Percentiles rank a stretch among this genome's conserved stretches.
Conservation (phyloP, 2,888 invertebrate species). For the Therioaphis trifolii region DNA sequence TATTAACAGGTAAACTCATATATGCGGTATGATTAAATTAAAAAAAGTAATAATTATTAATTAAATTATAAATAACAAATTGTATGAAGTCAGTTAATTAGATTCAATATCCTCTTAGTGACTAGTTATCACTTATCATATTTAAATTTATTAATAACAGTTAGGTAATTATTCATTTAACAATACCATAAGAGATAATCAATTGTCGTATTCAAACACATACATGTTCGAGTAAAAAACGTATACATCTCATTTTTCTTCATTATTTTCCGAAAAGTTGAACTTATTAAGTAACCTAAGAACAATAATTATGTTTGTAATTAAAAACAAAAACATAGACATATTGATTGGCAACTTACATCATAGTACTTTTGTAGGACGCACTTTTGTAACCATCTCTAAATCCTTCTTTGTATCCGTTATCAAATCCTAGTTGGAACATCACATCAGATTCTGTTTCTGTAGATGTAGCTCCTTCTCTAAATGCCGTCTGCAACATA, state of each 20-base stretch:
- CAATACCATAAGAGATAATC: too few species aligned
- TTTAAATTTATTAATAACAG: too few species aligned
- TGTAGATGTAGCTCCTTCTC: slow-evolving; percentile 40
- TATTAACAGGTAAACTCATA: too few species aligned
- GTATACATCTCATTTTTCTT: not conserved
- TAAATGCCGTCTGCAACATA: slow-evolving; percentile 14
- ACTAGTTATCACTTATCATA: too few species aligned
- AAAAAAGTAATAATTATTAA: too few species aligned
- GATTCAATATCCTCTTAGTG: too few species aligned
- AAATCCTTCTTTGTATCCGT: slow-evolving; percentile 38
- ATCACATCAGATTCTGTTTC: slow-evolving; percentile 24
- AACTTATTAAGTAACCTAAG: slow-evolving; percentile 43
- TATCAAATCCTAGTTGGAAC: slow-evolving; percentile 57
- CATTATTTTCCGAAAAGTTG: slow-evolving; percentile 1
- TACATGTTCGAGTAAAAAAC: not conserved
- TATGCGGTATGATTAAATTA: too few species aligned
- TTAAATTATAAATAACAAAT: too few species aligned
- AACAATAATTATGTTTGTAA: not conserved
- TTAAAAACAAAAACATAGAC: not conserved
- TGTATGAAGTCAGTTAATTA: too few species aligned
- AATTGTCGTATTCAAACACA: not conserved
- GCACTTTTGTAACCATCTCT: slow-evolving; percentile 30
- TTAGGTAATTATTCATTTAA: too few species aligned
- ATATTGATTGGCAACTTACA: slow-evolving; percentile 12
- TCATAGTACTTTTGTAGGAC: slow-evolving; percentile 45